These are phyloP conservation scores for Ophraella communa DNA, from an alignment of 2,888 invertebrate genomes.

Conservation along the genomic window DNA sequence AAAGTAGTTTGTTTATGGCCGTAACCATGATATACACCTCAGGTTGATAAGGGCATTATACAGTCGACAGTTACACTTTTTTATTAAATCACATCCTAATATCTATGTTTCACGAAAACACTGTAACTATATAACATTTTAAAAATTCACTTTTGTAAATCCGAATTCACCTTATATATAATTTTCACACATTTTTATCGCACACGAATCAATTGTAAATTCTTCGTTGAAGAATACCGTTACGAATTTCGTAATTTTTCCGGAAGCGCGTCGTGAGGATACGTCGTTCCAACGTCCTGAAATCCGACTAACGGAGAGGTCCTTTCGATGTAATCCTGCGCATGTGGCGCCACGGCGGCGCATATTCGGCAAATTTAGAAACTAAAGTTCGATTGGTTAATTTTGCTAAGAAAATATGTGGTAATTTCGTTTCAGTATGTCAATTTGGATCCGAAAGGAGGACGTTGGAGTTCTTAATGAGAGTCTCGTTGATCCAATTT, in stretches of 20 bases:
- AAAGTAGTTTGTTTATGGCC: conserved; percentile 8
- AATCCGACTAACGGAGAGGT: conserved; percentile 58
- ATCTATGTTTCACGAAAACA: background rate
- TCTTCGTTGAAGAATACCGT: background rate
- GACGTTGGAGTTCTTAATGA: conserved; percentile 26
- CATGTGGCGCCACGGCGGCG: conserved; percentile 55
- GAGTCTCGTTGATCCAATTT: conserved; percentile 6
- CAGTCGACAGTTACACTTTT: background rate
- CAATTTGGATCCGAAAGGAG: conserved; percentile 35
- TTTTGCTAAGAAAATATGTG: conserved; percentile 50
- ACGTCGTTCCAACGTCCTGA: conserved; percentile 49
- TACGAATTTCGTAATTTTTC: background rate
- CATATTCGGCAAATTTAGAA: conserved; percentile 58
- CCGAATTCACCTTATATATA: too few relatives aligned
- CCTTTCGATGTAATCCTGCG: conserved; percentile 60
- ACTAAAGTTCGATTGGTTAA: conserved; percentile 59
- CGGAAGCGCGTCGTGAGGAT: background rate
- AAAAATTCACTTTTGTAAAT: background rate
- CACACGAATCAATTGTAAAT: background rate
- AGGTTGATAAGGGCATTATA: background rate
- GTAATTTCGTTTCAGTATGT: conserved; percentile 45
- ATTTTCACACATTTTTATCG: background rate
- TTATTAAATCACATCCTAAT: background rate
- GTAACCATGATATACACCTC: conserved; percentile 3
- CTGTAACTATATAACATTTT: background rate